Percentiles rank a stretch among this genome's conserved stretches.
These are phyloP conservation scores for Congeria kusceri DNA, from an alignment of 2,888 invertebrate species.

Conservation along the genomic window DNA sequence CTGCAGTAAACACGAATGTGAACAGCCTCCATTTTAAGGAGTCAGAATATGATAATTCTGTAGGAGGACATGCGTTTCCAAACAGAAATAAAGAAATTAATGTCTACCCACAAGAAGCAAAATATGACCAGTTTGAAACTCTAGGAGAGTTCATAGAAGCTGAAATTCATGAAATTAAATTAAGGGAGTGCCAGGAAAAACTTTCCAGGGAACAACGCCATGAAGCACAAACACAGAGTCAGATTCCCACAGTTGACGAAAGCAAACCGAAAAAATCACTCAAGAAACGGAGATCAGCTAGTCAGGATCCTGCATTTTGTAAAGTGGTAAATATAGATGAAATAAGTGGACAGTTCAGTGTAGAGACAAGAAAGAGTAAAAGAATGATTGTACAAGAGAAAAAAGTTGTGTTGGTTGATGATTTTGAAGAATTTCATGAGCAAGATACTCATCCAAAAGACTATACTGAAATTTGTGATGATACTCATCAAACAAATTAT, in stretches of 20 bases:
- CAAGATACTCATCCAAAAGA: constrained; percentile 21
- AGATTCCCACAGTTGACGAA: not conserved
- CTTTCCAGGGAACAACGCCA: constrained; percentile 3
- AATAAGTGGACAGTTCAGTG: not conserved
- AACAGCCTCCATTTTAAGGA: constrained; percentile 61
- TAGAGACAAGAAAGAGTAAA: not conserved
- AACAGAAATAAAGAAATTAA: constrained; percentile 15
- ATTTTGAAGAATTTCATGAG: constrained; percentile 10
- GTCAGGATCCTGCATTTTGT: not conserved
- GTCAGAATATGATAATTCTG: constrained; percentile 15
- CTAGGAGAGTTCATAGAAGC: constrained; percentile 58
- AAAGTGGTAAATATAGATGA: not conserved
- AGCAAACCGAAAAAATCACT: not conserved
- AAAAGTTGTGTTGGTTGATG: constrained; percentile 24
- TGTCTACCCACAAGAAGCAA: constrained; percentile 10
- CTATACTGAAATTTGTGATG: constrained; percentile 26
- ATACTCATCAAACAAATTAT: constrained; percentile 10
- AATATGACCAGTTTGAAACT: constrained; percentile 48
- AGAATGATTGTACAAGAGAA: constrained; percentile 8
- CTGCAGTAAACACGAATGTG: constrained; percentile 60
- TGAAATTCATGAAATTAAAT: constrained; percentile 54
- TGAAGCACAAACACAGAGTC: constrained; percentile 15
- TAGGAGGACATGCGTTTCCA: constrained; percentile 4
- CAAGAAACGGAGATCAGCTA: not conserved
- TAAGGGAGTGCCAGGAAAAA: constrained; percentile 31